phyloP scores from a whole-genome alignment of 2,888 invertebrate genomes.

The Clitarchus hookeri region DNA sequence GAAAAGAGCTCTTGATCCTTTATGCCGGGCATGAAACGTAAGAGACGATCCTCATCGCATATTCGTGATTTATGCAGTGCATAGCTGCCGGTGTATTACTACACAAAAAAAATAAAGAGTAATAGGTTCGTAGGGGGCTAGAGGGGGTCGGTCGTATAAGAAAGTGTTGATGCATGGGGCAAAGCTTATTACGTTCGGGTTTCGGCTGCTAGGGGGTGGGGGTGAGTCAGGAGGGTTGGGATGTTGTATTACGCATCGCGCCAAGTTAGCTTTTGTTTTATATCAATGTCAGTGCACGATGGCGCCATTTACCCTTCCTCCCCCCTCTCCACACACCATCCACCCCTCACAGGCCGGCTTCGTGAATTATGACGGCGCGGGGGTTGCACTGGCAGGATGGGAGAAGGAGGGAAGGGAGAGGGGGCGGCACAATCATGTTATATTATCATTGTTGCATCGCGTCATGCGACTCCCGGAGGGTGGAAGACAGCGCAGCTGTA shows the following conservation, averaged over 20 bases:
- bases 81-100: background rate
- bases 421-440: constrained; percentile 14
- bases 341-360: background rate
- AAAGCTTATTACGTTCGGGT: constrained; percentile 25
- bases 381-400: background rate
- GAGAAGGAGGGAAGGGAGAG: background rate
- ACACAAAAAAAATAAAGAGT: background rate
- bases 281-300: constrained; percentile 19
- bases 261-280: constrained; percentile 25
- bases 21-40: background rate
- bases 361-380: background rate
- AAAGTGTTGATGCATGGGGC: constrained; percentile 18
- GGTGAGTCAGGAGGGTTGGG: background rate
- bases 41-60: background rate
- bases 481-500: background rate
- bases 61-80: background rate
- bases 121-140: background rate
- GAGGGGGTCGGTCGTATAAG: background rate
- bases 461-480: background rate
- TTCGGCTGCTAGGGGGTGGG: background rate
- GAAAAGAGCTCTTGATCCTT: background rate
- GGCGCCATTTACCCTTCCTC: background rate
- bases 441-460: constrained; percentile 6
- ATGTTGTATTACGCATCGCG: constrained; percentile 24
- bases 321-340: background rate